A percentile compares a stretch with the other conserved stretches of the same genome.
These are phyloP conservation scores for Mus spretus DNA, from an alignment of 2,797 vertebrate genomes.

Conservation along the genomic window DNA sequence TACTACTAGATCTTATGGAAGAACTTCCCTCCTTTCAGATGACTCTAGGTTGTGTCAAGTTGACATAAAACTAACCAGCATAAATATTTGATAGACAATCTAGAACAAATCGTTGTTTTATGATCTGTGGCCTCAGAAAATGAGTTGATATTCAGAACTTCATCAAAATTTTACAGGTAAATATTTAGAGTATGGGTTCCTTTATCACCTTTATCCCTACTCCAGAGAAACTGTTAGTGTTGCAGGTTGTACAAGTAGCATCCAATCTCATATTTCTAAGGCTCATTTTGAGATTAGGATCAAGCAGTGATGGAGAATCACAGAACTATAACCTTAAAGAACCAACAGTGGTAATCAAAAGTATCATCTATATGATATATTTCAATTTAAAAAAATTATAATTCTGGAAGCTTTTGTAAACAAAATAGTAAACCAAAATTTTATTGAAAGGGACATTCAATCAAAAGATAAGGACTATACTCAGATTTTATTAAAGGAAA, in stretches of 20 bases:
- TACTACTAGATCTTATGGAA: neutral
- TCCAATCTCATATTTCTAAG: neutral
- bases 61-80: neutral
- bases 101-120: neutral
- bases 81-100: neutral
- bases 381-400: neutral
- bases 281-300: neutral
- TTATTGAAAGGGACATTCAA: neutral
- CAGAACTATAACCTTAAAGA: neutral
- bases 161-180: neutral
- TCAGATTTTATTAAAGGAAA: neutral
- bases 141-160: neutral
- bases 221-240: neutral
- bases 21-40: neutral
- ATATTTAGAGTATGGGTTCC: neutral
- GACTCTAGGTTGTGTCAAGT: neutral
- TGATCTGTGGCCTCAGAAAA: neutral
- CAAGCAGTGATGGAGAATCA: neutral
- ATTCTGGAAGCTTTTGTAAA: neutral
- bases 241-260: neutral
- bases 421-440: neutral
- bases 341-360: neutral
- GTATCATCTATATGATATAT: constrained; percentile 26
- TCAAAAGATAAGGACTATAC: neutral
- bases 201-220: rapidly evolving